phyloP scores from a whole-genome alignment of 2,113 vertebrate species.

The Hyaena hyaena region DNA sequence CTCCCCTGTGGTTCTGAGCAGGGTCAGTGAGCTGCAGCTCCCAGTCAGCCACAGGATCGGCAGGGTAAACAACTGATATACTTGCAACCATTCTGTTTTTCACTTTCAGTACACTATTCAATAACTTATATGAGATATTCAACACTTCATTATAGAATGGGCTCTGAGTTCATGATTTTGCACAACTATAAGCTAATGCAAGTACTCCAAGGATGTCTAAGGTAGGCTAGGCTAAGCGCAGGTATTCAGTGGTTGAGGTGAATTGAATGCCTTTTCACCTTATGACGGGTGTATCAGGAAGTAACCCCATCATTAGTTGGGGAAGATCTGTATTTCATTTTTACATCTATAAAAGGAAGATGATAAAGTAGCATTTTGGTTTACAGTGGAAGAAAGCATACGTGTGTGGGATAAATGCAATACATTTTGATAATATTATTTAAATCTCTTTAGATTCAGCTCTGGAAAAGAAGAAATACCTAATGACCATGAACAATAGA shows the following conservation, averaged over 20 bases:
- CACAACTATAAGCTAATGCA: not conserved
- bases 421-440: not conserved
- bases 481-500: not conserved
- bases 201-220: not conserved
- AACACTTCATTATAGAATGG: not conserved
- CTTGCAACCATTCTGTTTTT: not conserved
- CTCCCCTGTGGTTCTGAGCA: not conserved
- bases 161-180: not conserved
- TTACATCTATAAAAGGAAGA: not conserved
- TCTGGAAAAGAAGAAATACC: constrained; percentile 10
- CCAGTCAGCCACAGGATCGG: not conserved
- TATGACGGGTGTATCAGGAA: not conserved
- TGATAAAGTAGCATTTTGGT: not conserved
- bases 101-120: not conserved
- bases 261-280: not conserved
- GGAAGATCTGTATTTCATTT: not conserved
- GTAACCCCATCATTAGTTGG: not conserved
- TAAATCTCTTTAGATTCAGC: constrained; percentile 23
- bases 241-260: not conserved
- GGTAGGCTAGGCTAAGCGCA: not conserved
- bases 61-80: not conserved
- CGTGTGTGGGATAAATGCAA: constrained; percentile 11
- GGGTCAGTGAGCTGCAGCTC: not conserved
- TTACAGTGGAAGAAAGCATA: not conserved
- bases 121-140: not conserved